phyloP scores from a whole-genome alignment of 2,888 invertebrate genomes.

The Drosophila fulvimacula region DNA sequence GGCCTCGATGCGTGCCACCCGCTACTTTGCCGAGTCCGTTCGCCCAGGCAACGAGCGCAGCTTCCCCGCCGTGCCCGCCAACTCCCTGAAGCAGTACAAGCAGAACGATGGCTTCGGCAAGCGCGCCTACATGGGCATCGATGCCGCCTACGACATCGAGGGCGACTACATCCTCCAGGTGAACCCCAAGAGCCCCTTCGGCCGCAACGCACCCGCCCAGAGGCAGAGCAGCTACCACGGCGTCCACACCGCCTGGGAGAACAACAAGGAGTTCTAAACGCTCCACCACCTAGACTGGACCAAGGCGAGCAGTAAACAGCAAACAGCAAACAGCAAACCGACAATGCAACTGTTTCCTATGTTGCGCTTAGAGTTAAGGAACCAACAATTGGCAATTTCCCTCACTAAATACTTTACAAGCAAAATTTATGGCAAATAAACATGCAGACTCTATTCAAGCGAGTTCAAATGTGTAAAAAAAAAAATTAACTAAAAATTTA shows the following conservation, averaged over 20 bases:
- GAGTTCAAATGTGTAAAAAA: constrained; percentile 28
- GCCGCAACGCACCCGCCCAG: constrained; percentile 74
- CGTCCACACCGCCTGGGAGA: constrained; percentile 57
- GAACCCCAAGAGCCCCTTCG: constrained; percentile 81
- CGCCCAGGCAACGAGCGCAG: constrained; percentile 82
- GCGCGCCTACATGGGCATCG: constrained; percentile 83
- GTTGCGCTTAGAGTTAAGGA: constrained; percentile 32
- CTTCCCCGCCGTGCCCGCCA: constrained; percentile 82
- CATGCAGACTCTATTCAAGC: constrained; percentile 19
- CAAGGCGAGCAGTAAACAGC: constrained; percentile 10
- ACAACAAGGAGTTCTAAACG: constrained; percentile 18
- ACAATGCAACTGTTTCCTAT: constrained; percentile 19
- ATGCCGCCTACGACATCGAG: constrained; percentile 70
- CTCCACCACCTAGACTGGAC: constrained; percentile 1
- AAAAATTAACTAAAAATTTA: too few relatives aligned
- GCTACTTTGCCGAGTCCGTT: constrained; percentile 83
- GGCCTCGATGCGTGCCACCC: constrained; percentile 79
- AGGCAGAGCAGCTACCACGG: constrained; percentile 71
- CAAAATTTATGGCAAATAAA: constrained; percentile 49
- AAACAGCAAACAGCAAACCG: background rate
- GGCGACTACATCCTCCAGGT: constrained; percentile 83
- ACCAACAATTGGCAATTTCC: constrained; percentile 34
- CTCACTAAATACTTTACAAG: constrained; percentile 20
- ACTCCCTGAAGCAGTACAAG: constrained; percentile 79
- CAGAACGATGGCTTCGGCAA: constrained; percentile 76